Conservation (phyloP, 2,113 vertebrate genomes). For the Centropristis striata region DNA sequence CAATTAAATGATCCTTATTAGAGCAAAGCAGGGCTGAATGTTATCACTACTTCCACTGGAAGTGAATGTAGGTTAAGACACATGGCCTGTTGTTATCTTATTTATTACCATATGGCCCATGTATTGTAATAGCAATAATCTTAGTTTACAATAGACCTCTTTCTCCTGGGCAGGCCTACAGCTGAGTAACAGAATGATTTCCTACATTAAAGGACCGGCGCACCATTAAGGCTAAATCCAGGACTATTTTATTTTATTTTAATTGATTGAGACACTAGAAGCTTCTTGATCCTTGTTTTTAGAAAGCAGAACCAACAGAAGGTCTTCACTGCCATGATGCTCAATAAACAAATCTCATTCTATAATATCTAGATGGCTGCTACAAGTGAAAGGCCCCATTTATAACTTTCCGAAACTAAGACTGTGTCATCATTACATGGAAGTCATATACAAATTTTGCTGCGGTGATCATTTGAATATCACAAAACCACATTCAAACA, state of each 20-base stretch:
- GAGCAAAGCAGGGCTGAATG: background rate
- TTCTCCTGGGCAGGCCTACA: background rate
- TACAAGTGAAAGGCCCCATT: too few relatives aligned
- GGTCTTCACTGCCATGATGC: background rate
- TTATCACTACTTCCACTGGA: background rate
- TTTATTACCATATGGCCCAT: constrained; percentile 11
- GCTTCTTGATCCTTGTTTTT: background rate
- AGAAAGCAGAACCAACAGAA: background rate
- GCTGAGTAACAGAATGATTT: background rate
- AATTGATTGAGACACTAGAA: background rate
- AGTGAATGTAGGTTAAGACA: constrained; percentile 9
- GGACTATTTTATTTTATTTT: too few relatives aligned
- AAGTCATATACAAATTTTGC: background rate
- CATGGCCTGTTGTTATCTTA: background rate
- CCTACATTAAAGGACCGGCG: background rate
- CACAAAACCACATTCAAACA: constrained; percentile 7
- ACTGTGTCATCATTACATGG: background rate
- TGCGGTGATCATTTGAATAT: background rate
- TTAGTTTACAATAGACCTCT: constrained; percentile 4
- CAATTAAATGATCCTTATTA: background rate
- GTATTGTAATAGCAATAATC: background rate
- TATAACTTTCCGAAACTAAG: background rate
- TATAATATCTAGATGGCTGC: background rate
- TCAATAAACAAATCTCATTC: background rate
- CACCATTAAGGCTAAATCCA: background rate